Evolutionary conservation across 2,888 invertebrate species (phyloP).

Genomic region (Allophyes oxyacanthae): DNA sequence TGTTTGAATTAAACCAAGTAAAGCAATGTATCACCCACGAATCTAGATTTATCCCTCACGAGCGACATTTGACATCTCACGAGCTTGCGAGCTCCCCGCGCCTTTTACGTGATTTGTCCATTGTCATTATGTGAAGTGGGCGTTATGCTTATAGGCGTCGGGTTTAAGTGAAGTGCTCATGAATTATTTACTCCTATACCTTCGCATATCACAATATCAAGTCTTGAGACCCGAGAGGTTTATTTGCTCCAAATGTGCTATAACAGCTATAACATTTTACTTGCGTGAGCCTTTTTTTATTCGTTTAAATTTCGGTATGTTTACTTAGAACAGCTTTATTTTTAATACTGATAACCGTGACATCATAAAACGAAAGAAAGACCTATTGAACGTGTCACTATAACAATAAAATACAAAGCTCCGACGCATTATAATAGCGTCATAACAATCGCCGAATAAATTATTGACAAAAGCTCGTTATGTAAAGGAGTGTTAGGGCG

Average conservation of each 20-base stretch:
- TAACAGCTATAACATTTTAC: slow-evolving; percentile 61
- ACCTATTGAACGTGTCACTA: slow-evolving; percentile 22
- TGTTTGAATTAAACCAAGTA: slow-evolving; percentile 58
- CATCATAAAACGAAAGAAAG: slow-evolving; percentile 1
- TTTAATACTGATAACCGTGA: slow-evolving; percentile 7
- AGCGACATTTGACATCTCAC: slow-evolving; percentile 73
- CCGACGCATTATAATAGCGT: slow-evolving; percentile 32
- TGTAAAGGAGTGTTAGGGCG: slow-evolving; percentile 47
- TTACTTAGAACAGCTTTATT: background rate
- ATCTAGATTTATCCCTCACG: slow-evolving; percentile 74
- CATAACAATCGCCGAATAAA: slow-evolving; percentile 51
- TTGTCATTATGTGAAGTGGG: slow-evolving; percentile 72
- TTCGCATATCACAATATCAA: slow-evolving; percentile 68
- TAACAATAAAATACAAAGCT: slow-evolving; percentile 42
- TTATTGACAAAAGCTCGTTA: slow-evolving; percentile 55
- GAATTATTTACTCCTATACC: slow-evolving; percentile 79
- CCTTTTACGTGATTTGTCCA: slow-evolving; percentile 75
- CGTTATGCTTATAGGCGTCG: slow-evolving; percentile 61
- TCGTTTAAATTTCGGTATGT: slow-evolving; percentile 3
- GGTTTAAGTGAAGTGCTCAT: slow-evolving; percentile 78
- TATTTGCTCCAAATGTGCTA: slow-evolving; percentile 59
- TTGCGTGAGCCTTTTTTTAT: slow-evolving; percentile 49
- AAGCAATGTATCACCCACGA: slow-evolving; percentile 59
- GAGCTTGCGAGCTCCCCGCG: slow-evolving; percentile 58
- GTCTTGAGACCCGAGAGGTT: slow-evolving; percentile 54